phyloP scores from a whole-genome alignment of 2,113 vertebrate species.

The Phalacrocorax brasilianus region DNA sequence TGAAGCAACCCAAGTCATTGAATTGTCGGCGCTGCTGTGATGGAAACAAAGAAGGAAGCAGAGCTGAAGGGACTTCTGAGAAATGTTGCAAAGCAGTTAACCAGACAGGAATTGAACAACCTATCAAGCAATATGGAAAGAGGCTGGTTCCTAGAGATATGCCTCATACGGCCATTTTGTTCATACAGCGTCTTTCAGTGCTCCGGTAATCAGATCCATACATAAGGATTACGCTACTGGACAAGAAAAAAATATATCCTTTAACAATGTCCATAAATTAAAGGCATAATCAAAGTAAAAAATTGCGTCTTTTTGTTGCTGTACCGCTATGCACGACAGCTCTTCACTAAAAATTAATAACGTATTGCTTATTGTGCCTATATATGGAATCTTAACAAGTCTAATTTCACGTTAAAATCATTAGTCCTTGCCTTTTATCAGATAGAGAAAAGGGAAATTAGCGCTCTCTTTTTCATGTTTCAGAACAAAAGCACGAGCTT shows the following conservation, averaged over 20 bases:
- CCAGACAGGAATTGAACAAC: neutral
- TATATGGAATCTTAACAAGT: neutral
- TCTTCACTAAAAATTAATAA: neutral
- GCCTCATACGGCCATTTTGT: neutral
- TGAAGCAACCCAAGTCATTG: neutral
- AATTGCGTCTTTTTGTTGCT: neutral
- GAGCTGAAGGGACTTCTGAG: slow-evolving; percentile 11
- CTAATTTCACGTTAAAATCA: neutral
- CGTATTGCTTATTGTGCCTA: neutral
- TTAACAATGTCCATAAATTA: neutral
- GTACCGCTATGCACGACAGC: neutral
- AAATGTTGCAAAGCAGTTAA: neutral
- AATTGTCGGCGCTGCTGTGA: neutral
- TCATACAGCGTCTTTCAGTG: neutral
- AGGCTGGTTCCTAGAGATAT: slow-evolving; percentile 38
- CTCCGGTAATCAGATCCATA: neutral
- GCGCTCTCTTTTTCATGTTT: slow-evolving; percentile 22
- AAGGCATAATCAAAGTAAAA: neutral
- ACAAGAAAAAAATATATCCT: neutral
- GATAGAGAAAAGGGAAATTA: neutral
- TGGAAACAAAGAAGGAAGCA: neutral
- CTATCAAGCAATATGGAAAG: neutral
- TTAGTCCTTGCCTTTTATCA: neutral
- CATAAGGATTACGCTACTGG: neutral
- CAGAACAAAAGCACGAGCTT: slow-evolving; percentile 25